Percentiles rank a stretch among this genome's conserved stretches.
Conservation (phyloP, 2,797 vertebrate genomes). For the Aplochiton taeniatus region DNA sequence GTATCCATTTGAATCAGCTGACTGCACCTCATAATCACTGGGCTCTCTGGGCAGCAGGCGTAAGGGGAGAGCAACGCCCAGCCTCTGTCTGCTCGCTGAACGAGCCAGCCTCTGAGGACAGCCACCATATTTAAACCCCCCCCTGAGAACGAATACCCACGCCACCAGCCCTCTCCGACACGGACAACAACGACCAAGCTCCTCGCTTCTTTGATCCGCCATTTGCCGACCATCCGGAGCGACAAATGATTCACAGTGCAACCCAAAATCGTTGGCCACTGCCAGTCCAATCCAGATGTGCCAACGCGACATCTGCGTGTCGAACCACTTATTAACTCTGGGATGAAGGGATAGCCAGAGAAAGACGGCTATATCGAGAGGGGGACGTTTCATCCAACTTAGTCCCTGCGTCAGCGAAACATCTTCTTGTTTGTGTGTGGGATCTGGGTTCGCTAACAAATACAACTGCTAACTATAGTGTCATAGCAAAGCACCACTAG, state of each 20-base stretch:
- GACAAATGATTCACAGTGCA: conserved; percentile 67
- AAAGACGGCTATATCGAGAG: no score
- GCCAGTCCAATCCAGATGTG: conserved; percentile 72
- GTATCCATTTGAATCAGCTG: conserved; percentile 56
- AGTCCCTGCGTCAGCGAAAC: no score
- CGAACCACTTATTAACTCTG: conserved; percentile 39
- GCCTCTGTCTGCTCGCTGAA: conserved; percentile 48
- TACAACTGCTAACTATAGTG: no score
- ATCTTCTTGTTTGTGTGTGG: no score
- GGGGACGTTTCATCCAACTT: no score
- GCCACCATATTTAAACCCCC: no score
- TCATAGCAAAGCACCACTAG: no score
- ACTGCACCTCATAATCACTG: conserved; percentile 70
- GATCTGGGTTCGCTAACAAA: no score
- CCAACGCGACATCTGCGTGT: conserved; percentile 51
- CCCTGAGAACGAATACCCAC: not conserved
- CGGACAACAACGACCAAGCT: conserved; percentile 4
- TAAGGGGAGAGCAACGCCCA: conserved; percentile 51
- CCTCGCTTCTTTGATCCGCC: conserved; percentile 40
- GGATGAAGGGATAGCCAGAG: conserved; percentile 2
- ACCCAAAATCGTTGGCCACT: conserved; percentile 54
- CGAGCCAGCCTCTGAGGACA: conserved; percentile 21
- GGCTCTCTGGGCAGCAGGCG: conserved; percentile 47
- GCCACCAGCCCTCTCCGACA: not conserved
- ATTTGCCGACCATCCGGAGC: conserved; percentile 52